Base-by-base conservation (phyloP, 2,888 invertebrate species). In the Julus scandinavius region DNA sequence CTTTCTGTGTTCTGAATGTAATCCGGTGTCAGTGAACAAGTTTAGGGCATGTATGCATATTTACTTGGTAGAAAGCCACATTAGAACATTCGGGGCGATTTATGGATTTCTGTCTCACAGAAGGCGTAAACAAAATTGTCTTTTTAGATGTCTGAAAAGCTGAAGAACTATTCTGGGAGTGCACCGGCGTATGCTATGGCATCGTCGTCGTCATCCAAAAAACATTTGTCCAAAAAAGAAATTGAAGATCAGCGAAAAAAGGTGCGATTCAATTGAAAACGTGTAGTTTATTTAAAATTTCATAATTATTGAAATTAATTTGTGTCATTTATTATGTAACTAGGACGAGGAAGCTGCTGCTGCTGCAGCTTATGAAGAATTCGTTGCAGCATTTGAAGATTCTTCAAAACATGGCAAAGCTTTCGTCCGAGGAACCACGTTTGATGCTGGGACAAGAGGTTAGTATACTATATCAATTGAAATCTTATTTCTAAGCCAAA, bases 391-490 rank as follows among this genome's bases (percentile, higher is more conserved):
- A 9, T 99, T 99, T 93, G 97, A 98, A 94, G 98, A 98, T 90
- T 95, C 95, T 0, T 96, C 90, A 0, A 91, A 96, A 20, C 95
- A 96, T 5, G 94, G 94, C 86, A 99, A 98, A 93, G 96, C 98
- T 84, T 99, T 99, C 98, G 97, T 99, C 7, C 98, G 99, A 93
- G 99, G 99, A 89, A 99, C 98, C 88, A 97, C 98, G 0, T 99
- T 99, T 91, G 98, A 98, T 95, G 97, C 98, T 87, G 97, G 97
- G 45, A 96, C 97, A 90, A 94, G 97, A 93, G 96, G 97, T 96
- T 93, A 94, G 95, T 87, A 87, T 88, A 72, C 88, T 7, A 87
- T 41, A 45, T 41, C 86, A 86, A 54, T 87, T 58, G 54, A 87
- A 85, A 85, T 58, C 87, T 87, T 88, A 88, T 89, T 72, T 29